phyloP scores from a whole-genome alignment of 2,113 vertebrate genomes.

The Loxodonta africana region DNA sequence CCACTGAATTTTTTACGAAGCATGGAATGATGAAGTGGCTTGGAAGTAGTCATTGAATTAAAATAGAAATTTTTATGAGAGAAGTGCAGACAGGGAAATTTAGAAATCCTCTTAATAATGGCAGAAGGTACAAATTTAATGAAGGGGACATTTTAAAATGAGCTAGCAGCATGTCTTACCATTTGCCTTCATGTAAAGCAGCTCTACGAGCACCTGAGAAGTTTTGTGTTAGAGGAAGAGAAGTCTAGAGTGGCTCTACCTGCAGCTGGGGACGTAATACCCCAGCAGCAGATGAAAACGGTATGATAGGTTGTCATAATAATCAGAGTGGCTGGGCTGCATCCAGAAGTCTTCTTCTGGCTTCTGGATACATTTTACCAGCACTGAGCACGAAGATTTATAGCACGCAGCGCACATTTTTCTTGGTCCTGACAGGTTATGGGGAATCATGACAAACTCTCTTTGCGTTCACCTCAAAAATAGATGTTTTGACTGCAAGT shows the following conservation, averaged over 20 bases:
- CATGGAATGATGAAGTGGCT: constrained; percentile 63
- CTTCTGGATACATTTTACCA: not conserved
- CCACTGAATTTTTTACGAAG: constrained; percentile 74
- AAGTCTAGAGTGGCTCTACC: constrained; percentile 46
- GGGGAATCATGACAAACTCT: constrained; percentile 4
- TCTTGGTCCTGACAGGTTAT: not conserved
- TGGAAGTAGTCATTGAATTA: constrained; percentile 71
- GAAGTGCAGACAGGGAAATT: constrained; percentile 71
- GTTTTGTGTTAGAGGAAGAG: constrained; percentile 68
- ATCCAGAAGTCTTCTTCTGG: constrained; percentile 42
- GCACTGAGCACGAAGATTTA: not conserved
- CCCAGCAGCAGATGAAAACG: constrained; percentile 25
- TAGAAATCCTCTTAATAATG: constrained; percentile 74
- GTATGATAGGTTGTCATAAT: not conserved
- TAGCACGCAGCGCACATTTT: rapidly evolving
- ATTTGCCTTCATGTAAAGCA: constrained; percentile 49
- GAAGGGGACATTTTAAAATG: constrained; percentile 73
- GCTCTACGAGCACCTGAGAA: constrained; percentile 51
- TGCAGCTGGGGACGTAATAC: constrained; percentile 63
- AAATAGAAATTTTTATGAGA: constrained; percentile 67
- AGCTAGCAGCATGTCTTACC: constrained; percentile 28
- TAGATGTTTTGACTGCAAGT: constrained; percentile 57
- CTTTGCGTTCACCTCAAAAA: constrained; percentile 47
- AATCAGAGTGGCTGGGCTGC: not conserved
- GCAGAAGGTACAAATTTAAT: constrained; percentile 75